Evolutionary conservation across 1,140 invertebrate genomes (phyloP).

Genomic region (Trypoxylus dichotomus): DNA sequence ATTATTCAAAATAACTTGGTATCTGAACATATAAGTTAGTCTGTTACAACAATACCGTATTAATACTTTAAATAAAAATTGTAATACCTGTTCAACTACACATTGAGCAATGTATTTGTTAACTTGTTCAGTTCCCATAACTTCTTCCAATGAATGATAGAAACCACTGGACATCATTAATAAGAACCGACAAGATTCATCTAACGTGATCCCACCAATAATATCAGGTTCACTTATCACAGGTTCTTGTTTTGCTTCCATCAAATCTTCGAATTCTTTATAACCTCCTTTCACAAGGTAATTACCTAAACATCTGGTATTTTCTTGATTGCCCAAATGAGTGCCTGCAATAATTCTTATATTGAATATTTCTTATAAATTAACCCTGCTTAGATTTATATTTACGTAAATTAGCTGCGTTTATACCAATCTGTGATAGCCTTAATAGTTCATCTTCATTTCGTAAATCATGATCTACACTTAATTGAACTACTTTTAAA

Average conservation of each 20-base stretch:
- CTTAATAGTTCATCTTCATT: constrained; percentile 83
- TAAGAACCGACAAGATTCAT: constrained; percentile 81
- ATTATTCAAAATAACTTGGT: too few relatives aligned
- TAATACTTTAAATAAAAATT: constrained; percentile 19
- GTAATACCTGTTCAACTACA: constrained; percentile 70
- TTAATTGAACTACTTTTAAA: constrained; percentile 79
- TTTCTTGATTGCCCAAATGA: constrained; percentile 71
- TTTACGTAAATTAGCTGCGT: constrained; percentile 65
- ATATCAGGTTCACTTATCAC: constrained; percentile 84
- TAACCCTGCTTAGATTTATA: constrained; percentile 51
- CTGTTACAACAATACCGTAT: too few relatives aligned
- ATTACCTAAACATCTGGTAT: constrained; percentile 85
- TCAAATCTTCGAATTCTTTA: constrained; percentile 77
- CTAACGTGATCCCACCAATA: constrained; percentile 74
- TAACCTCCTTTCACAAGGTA: constrained; percentile 86
- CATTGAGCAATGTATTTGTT: constrained; percentile 80
- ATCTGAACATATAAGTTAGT: too few relatives aligned
- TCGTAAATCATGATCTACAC: constrained; percentile 78
- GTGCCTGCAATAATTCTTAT: constrained; percentile 53
- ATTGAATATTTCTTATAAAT: too few relatives aligned
- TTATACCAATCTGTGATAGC: constrained; percentile 71
- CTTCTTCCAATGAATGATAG: constrained; percentile 82
- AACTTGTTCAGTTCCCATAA: constrained; percentile 74
- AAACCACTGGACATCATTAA: constrained; percentile 84
- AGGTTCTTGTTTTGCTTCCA: constrained; percentile 70